Evolutionary conservation across 2,113 vertebrate species (phyloP).

Genomic region (Tetrax tetrax): DNA sequence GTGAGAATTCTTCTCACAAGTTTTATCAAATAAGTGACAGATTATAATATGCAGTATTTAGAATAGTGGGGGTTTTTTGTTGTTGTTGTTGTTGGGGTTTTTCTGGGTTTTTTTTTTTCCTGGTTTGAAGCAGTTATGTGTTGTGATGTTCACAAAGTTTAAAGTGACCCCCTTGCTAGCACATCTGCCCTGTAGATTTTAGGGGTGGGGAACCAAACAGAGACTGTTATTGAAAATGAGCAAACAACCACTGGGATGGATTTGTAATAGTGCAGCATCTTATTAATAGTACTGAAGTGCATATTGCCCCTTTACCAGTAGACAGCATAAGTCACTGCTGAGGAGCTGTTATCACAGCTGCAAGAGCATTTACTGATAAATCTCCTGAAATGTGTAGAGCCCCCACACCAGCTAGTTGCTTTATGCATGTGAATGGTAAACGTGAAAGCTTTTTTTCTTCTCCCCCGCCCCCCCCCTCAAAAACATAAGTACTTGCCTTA

Average conservation of each 20-base stretch:
- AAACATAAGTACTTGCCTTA: background rate
- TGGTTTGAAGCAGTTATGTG: background rate
- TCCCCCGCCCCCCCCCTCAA: too few species aligned
- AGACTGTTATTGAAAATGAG: background rate
- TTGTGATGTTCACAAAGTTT: background rate
- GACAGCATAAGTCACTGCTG: background rate
- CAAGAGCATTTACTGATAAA: background rate
- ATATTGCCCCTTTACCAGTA: background rate
- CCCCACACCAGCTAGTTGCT: background rate
- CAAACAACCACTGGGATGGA: background rate
- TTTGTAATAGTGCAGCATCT: background rate
- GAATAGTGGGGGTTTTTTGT: background rate
- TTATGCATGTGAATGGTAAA: background rate
- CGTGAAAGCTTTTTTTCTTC: background rate
- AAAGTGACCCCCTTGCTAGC: background rate
- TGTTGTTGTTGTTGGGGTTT: too few species aligned
- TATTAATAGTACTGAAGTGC: background rate
- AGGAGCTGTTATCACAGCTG: background rate
- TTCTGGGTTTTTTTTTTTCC: background rate
- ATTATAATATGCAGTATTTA: background rate
- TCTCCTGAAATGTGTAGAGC: background rate
- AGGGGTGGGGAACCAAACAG: background rate
- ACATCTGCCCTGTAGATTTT: background rate
- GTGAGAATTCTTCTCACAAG: background rate
- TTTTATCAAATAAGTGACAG: background rate